Conservation (phyloP, 2,797 vertebrate genomes). For the Morelia viridis region DNA sequence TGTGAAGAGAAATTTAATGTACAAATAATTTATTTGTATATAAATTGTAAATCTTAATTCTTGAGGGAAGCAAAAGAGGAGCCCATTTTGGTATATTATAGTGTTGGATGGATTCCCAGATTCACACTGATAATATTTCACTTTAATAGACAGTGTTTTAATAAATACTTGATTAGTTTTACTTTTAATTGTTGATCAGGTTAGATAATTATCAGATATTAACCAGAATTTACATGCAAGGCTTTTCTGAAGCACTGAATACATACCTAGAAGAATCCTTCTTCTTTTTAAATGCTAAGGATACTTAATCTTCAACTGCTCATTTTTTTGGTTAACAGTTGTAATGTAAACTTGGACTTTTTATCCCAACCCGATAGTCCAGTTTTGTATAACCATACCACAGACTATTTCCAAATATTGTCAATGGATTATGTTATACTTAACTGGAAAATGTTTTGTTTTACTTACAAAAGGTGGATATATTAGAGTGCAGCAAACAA, state of each 20-base stretch:
- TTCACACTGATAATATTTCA: not conserved
- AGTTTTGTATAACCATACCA: not conserved
- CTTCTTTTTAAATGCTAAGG: not conserved
- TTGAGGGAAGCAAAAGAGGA: not conserved
- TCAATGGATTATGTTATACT: not conserved
- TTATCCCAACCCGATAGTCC: too few relatives aligned
- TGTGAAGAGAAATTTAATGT: not conserved
- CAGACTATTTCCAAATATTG: not conserved
- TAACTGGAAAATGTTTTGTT: not conserved
- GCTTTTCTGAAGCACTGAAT: not conserved
- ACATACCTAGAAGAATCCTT: not conserved
- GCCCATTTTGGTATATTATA: not conserved
- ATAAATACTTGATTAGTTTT: not conserved
- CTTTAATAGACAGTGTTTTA: not conserved
- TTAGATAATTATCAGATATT: not conserved
- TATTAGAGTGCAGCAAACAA: not conserved
- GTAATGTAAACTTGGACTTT: not conserved
- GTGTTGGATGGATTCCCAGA: not conserved
- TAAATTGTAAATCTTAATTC: not conserved
- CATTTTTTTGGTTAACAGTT: not conserved
- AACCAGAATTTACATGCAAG: not conserved
- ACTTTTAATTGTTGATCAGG: not conserved
- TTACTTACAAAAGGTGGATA: too few relatives aligned
- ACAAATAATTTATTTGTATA: not conserved
- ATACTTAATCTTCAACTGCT: not conserved